Percentiles rank a stretch among this genome's conserved stretches.
Evolutionary conservation across 37 sponge, comb jelly and placozoan genomes (phyloP).

Genomic region (Ianthella basta): DNA sequence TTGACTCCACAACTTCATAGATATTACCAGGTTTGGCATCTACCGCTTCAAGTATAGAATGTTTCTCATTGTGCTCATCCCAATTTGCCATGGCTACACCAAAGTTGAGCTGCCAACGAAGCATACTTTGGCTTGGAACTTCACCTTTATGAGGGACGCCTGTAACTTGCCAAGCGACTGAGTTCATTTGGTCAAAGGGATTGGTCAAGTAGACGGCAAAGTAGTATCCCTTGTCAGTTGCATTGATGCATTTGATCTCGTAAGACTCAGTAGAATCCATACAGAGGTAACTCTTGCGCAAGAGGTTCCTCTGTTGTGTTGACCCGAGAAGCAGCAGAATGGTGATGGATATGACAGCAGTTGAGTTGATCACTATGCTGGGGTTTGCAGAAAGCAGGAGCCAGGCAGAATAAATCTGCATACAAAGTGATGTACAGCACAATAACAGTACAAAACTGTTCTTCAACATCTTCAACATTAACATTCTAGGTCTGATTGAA

Average conservation of each 20-base stretch:
- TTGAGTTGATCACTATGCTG: no score
- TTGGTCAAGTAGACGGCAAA: neutral
- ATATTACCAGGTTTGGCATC: neutral
- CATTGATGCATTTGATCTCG: neutral
- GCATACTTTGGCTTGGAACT: neutral
- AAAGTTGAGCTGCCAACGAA: neutral
- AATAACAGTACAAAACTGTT: no score
- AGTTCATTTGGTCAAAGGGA: neutral
- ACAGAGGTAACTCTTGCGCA: no score
- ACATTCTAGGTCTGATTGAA: no score
- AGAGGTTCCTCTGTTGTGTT: no score
- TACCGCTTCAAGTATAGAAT: neutral
- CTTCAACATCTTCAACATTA: no score
- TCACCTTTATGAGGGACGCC: constrained; percentile 1
- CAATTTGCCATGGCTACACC: constrained; percentile 18
- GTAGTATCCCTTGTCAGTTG: neutral
- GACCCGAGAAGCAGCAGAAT: no score
- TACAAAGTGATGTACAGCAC: no score
- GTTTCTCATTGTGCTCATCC: neutral
- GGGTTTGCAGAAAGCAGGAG: no score
- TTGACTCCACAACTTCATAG: neutral
- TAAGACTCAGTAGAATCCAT: no score
- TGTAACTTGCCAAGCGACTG: constrained; percentile 12
- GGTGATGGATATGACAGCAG: no score
- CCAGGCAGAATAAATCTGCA: no score